Base-by-base conservation (phyloP, 2,888 invertebrate genomes). In the Ceramica pisi region DNA sequence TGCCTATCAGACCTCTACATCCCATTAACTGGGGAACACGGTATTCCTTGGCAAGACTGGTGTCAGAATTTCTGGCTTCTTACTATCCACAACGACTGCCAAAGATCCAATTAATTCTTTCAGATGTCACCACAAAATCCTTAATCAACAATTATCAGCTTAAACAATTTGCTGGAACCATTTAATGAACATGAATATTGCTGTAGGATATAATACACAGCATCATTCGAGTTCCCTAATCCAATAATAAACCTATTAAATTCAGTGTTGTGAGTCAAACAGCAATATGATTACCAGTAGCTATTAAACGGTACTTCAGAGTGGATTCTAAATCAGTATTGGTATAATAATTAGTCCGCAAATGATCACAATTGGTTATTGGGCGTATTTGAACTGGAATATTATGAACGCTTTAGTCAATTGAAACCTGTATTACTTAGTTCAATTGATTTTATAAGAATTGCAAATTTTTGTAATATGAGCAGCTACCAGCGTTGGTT, bases 241-340 rank as follows among this genome's bases (percentile, higher is more conserved):
- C 35, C 57, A 65, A 44, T 46, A 51, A 51, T 57, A 57, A 75
- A 57, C 51, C 38, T 23, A 72, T 64, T 26, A 35, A 66, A 38
- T 59, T 51, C 44, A 67, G 10, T 62, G 4, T 75, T 63, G 53
- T 51, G 62, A 72, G 26, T 63, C 53, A 50, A 79, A 79, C 44
- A 50, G 16, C n/a, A 62, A 50, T 59, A 41, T 64, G 41, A 62
- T 62, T 59, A 51, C 48, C 44, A 67, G 4, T 63, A 55, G 10
- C 53, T 56, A 71, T 21, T 74, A 57, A 71, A 56, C 16, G 48
- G 48, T 23, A 44, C 59, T 66, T 44, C 9, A 23, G 9, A 41
- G 19, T 26, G 2, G 51, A 55, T 7, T 55, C 48, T 73, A 62
- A 66, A 79, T 79, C 53, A 51, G 21, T 71, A 73, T 79, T 23